Base-by-base conservation (phyloP, 2,888 invertebrate genomes). In the Abrostola tripartita region DNA sequence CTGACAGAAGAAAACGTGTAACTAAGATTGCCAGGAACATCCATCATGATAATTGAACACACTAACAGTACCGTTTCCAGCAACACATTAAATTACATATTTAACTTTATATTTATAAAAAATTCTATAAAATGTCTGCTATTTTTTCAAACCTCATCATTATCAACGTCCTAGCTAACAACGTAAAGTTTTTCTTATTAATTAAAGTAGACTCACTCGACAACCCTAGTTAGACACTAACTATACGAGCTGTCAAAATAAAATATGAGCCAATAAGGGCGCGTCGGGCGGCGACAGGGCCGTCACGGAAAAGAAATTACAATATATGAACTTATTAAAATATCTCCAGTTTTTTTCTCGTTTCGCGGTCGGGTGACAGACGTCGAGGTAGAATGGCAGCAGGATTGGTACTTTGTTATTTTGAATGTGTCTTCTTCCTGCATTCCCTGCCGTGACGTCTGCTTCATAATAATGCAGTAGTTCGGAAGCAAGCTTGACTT, bases 271-370 rank as follows among this genome's bases (percentile, higher is more conserved):
- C 92, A 92, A 93, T 93, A 92, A 90, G 90, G 88, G 84, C 82
- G 84, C 85, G 87, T 78, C 85, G 83, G 68, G 80, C 88, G 92
- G 73, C 84, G 93, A 92, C 93, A 92, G 92, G 85, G 87, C 88
- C 88, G 93, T 94, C 93, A 93, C 90, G 89, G 86, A 66, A 83
- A 78, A 87, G 88, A 87, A 88, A 88, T 89, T 86, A 90, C 89
- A 86, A 92, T 91, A 87, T 91, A 92, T 90, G 92, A 92, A 93
- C 90, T 93, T 93, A 94, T 93, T 94, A 93, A 93, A 93, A 92
- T 92, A 87, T 91, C 85, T 91, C 69, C 78, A 78, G 74, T 76
- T 85, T 89, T 90, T 92, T 91, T 90, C 85, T 90, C 84, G 87
- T 90, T 92, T 90, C 90, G 90, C 90, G 90, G 85, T 90, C 84